Evolutionary conservation across 2,113 vertebrate species (phyloP), one percentile per base, ranked within the genome.

Genomic region (Orcinus orca): DNA sequence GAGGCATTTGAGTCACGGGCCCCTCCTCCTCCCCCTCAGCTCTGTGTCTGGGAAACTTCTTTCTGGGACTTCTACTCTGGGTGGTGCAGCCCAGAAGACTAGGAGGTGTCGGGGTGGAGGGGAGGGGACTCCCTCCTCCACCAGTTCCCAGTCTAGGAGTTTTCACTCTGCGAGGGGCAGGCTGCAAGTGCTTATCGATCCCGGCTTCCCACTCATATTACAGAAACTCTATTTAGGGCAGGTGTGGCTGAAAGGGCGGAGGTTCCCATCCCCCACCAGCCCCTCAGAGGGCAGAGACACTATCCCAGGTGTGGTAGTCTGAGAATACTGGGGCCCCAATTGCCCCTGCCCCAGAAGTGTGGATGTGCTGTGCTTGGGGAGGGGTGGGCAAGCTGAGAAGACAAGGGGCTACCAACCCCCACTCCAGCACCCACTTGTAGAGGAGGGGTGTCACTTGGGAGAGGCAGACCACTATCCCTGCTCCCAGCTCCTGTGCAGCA

Each of bases 131-230:
- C 8, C 12, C 0, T 14, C 7, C 29, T 36, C 12, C 31, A 25
- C 31, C 18, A 82, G 67, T 11, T 79, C 47, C 33, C 6, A 6
- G 29, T 7, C 29, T 29, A 38, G 11, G 4, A 4, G 2, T 8
- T 68, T 71, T 79, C 8, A 20, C 9, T 5, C 5, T 38, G 18
- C 2, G 1, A 26, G 15, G 33, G 5, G 21, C 14, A 63, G 20
- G 62, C 25, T 33, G 53, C 17, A n/a, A 4, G 44, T 6, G 31
- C 38, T 38, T 47, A 3, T 62, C 33, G 5, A 14, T 12, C 6
- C 6, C 31, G 6, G 0, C 2, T 1, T 21, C 17, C 12, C 1
- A 23, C n/a, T 2, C 5, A 1, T 38, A 6, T 38, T 53, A 41
- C n/a, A 90, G 77, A 86, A 74, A 26, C 47, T 88, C 36, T 50